Evolutionary conservation across 1,140 invertebrate genomes (phyloP), one percentile per base, ranked within the genome.

Genomic region (Phymastichus coffea): DNA sequence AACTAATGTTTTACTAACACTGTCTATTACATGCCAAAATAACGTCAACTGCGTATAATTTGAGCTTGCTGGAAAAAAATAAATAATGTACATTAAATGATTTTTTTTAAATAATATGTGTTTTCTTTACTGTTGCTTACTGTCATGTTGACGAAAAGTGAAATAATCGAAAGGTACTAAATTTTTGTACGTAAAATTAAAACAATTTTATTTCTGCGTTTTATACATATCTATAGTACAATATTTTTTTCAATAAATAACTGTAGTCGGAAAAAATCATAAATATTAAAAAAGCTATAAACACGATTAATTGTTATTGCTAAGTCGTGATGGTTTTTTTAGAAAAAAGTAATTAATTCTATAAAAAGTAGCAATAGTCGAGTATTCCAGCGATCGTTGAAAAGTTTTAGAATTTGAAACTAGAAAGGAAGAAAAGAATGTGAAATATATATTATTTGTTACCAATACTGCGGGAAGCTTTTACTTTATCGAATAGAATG

Each of bases 201-300:
- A 59, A 59, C 48, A 59, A 59, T 59, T 59, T 59, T 59, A 59
- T 59, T 59, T 59, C 40, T 59, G 48, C 30, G 23, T 46, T 52
- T 52, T 52, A 46, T 53, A 59, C 48, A 59, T 52, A 52, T 59
- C 44, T 59, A 59, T 48, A 59, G 26, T 52, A 52, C 30, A 53
- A n/a, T n/a, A n/a, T n/a, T n/a, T 52, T 59, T 52, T 46, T 46
- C 38, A 53, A 52, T 59, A 52, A 59, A 59, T 53, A 52, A 52
- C 46, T 23, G 30, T 40, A 52, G 46, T 59, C 48, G 40, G 30
- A 51, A 52, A n/a, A 59, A 59, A 52, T 52, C 48, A 59, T 52
- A 59, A 59, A 53, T 59, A 53, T 59, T 46, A 59, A 51, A 60
- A 54, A 54, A 60, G 25, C 19, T 48, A 60, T 54, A 40, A 60